A percentile compares a stretch with the other conserved stretches of the same genome.
Conservation (phyloP, 2,113 vertebrate species). For the Calypte anna region DNA sequence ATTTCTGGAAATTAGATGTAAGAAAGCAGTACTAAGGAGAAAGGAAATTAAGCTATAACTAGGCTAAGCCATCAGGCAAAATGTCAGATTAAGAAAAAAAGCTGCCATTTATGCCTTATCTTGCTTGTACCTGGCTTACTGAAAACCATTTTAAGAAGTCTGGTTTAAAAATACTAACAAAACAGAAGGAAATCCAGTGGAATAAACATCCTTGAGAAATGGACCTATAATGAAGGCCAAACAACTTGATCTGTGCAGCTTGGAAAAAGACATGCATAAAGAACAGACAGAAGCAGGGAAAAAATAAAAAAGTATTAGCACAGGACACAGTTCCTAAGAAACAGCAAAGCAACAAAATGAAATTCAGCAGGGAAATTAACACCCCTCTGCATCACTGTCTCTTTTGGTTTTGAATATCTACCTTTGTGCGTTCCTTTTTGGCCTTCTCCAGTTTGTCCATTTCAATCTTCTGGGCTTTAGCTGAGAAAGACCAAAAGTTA, state of each 20-base stretch:
- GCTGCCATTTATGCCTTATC: neutral
- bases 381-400: neutral
- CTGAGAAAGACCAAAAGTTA: constrained; percentile 70
- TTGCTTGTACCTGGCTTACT: neutral
- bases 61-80: neutral
- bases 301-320: neutral
- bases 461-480: constrained; percentile 97
- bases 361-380: neutral
- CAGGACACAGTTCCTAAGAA: neutral
- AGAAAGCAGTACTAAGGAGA: neutral
- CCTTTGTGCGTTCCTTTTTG: constrained; percentile 97
- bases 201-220: neutral
- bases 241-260: neutral
- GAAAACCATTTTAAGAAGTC: neutral
- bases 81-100: neutral
- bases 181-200: neutral
- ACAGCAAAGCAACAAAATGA: neutral
- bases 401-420: constrained; percentile 49
- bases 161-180: neutral
- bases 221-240: neutral
- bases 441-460: constrained; percentile 99
- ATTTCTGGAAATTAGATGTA: neutral
- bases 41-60: neutral
- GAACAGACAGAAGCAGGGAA: neutral
- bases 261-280: neutral